Conservation (phyloP, 2,113 vertebrate species). For the Nycticorax nycticorax region DNA sequence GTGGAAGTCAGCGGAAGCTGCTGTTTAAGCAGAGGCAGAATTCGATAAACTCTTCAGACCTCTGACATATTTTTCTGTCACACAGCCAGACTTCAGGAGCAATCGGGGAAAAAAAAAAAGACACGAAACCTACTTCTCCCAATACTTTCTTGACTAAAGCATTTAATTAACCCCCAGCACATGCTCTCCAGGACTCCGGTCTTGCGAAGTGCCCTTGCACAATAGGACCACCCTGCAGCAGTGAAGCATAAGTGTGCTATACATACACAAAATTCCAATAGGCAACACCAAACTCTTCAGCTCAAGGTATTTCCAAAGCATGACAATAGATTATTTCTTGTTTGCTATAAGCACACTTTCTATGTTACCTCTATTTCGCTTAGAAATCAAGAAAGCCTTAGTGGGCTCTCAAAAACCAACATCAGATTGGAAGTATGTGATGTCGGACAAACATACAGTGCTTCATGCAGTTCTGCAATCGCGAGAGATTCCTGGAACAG, state of each 20-base stretch:
- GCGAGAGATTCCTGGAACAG: neutral
- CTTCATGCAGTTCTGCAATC: neutral
- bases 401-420: neutral
- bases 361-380: neutral
- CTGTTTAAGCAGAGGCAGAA: neutral
- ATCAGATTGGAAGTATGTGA: neutral
- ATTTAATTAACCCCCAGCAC: neutral
- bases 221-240: neutral
- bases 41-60: neutral
- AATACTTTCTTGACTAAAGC: neutral
- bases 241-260: fast-evolving
- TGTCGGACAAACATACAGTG: neutral
- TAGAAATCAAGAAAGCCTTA: neutral
- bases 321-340: neutral
- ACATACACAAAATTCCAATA: neutral
- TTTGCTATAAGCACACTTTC: neutral
- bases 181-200: neutral
- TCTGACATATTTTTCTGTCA: neutral
- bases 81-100: fast-evolving
- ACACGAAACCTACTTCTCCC: neutral
- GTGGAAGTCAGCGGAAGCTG: neutral
- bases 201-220: neutral
- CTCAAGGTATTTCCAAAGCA: neutral
- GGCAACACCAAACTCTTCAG: neutral
- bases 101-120: neutral